Base-by-base conservation (phyloP, 2,888 invertebrate genomes). In the Thereva nobilitata region DNA sequence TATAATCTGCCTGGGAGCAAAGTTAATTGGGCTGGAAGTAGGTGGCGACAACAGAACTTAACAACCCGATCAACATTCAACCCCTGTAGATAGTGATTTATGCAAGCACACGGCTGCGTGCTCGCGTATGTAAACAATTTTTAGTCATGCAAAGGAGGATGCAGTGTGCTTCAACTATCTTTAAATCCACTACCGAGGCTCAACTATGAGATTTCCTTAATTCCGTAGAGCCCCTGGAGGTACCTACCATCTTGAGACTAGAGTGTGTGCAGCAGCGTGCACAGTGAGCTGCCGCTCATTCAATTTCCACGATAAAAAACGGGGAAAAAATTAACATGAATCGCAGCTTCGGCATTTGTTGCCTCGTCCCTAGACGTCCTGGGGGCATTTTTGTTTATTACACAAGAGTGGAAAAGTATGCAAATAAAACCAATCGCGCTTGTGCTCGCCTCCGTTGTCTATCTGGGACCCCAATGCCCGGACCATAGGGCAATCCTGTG, bases 11-110 rank as follows among this genome's bases (percentile, higher is more conserved):
- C 35, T 44, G 2, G 57, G 12, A 47, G 38, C 35, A 45, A 47
- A 59, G 47, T 59, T 59, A 59, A 59, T 59, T 59, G 57, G 47
- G 47, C 41, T 47, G 57, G 38, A 59, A 59, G 57, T 59, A 59
- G 57, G 57, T 59, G 57, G 57, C 57, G 57, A 59, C 57, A 47
- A 59, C 45, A 37, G 35, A 37, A 59, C 38, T 59, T 59, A 38
- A 38, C 47, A 45, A 45, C 8, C 23, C 38, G 57, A 59, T 59
- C 57, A 47, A 47, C 47, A 37, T 59, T 45, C 47, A 44, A 37
- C 57, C 47, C 56, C 57, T 47, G 47, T 35, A 37, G 57, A 34
- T 59, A 44, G 12, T 59, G 57, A 59, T 59, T 59, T 59, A 59
- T 47, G 57, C 45, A 45, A 38, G 41, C 12, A n/a, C 57, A 59